Percentiles rank a stretch among this genome's conserved stretches.
phyloP scores from a whole-genome alignment of 1,140 invertebrate species.

The Polyergus mexicanus region DNA sequence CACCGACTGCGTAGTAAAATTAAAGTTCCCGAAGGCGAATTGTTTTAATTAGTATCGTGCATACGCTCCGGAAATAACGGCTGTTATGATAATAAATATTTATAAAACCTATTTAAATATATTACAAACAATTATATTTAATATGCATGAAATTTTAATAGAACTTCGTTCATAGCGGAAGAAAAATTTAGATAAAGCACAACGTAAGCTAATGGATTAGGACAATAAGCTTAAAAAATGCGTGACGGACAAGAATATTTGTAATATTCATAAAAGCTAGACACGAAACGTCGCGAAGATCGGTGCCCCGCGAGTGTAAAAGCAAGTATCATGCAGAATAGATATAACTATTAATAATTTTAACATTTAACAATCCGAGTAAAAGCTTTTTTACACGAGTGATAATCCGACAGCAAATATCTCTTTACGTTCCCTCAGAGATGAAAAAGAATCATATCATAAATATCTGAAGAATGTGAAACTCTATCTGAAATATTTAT shows the following conservation, averaged over 20 bases:
- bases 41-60: slow-evolving; percentile 55
- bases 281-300: not conserved
- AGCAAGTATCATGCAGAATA: slow-evolving; percentile 28
- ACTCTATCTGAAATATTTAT: not conserved
- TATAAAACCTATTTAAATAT: slow-evolving; percentile 26
- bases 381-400: slow-evolving; percentile 20
- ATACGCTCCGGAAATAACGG: slow-evolving; percentile 33
- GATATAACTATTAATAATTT: slow-evolving; percentile 43
- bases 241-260: slow-evolving; percentile 7
- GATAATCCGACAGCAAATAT: slow-evolving; percentile 14
- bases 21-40: slow-evolving; percentile 53
- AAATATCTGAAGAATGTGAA: not conserved
- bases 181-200: not conserved
- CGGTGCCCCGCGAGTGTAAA: not conserved
- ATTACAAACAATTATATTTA: slow-evolving; percentile 26
- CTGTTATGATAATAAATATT: slow-evolving; percentile 44
- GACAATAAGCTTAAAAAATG: slow-evolving; percentile 11
- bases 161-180: no score
- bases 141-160: slow-evolving; percentile 51
- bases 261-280: slow-evolving; percentile 45
- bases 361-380: slow-evolving; percentile 54
- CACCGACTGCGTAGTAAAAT: slow-evolving; percentile 20
- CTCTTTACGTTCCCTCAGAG: not conserved
- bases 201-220: not conserved
- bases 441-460: not conserved